Evolutionary conservation across 2,113 vertebrate genomes (phyloP), one percentile per base, ranked within the genome.

Genomic region (Charadrius vociferus): DNA sequence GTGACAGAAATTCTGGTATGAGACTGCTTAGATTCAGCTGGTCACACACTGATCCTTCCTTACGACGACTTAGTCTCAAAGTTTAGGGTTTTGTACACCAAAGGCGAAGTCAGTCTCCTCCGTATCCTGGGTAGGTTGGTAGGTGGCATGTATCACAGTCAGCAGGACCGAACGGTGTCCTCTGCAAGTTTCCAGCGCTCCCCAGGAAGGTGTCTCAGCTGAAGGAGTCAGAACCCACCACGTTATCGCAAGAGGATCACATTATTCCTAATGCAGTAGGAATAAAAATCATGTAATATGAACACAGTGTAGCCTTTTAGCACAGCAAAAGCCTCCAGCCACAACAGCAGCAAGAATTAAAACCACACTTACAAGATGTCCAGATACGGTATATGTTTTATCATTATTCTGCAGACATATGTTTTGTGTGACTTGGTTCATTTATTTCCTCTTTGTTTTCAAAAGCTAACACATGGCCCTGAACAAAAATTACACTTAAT

Each of bases 371-470:
- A 81, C 24, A 84, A 91, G 61, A 85, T 65, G 78, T 41, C 91
- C 91, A 94, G 85, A 83, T 80, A 90, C 5, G 6, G 61, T 80
- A 39, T 72, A 81, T 23, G 58, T 94, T 95, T 93, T 95, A 95
- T 86, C 94, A 80, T 87, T 82, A 89, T 72, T 95, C 63, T 93
- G 84, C 77, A 94, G 84, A 66, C 91, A 93, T 81, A 62, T 93
- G 94, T 95, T 96, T 91, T 95, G 53, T 89, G 91, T 93, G 88
- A 94, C 74, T 94, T 77, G 93, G 86, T 96, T 94, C 93, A 66
- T 85, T 97, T 92, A 89, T 94, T 97, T 90, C 81, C 93, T 93
- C 78, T 93, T 91, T 94, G 86, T 96, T 97, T 97, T 95, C 93
- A 75, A 96, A 95, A 96, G 86, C 84, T 85, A 87, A 93, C 91